These are phyloP conservation scores for Acrocephalus arundinaceus DNA, from an alignment of 2,113 vertebrate genomes.

Conservation along the genomic window DNA sequence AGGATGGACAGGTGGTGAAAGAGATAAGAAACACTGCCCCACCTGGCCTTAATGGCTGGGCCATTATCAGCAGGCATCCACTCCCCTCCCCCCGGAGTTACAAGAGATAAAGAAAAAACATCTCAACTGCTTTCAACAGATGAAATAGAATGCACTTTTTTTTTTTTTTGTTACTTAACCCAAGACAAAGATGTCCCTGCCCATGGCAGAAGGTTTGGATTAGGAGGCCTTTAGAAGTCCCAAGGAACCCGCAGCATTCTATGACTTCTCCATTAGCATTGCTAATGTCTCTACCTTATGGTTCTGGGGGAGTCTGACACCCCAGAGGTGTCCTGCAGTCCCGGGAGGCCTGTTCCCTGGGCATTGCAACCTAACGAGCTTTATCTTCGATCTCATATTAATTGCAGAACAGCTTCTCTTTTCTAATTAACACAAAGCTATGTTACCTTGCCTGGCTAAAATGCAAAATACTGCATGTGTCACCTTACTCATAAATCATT, in stretches of 20 bases:
- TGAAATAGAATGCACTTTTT: too few relatives aligned
- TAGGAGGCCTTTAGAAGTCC: background rate
- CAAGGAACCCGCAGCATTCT: background rate
- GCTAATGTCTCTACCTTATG: background rate
- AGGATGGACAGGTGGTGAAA: too few relatives aligned
- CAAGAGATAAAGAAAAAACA: too few relatives aligned
- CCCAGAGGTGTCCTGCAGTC: background rate
- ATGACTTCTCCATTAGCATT: background rate
- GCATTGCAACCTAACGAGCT: background rate
- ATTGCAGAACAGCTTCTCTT: background rate
- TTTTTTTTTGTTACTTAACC: too few relatives aligned
- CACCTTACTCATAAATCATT: constrained; percentile 41
- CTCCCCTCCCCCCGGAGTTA: too few relatives aligned
- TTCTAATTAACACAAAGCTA: constrained; percentile 34
- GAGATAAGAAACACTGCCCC: too few relatives aligned
- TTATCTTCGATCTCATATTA: constrained; percentile 25
- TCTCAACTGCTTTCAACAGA: too few relatives aligned
- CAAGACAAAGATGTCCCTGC: background rate
- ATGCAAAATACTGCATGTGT: background rate
- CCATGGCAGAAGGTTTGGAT: background rate
- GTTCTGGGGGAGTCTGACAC: background rate
- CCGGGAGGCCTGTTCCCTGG: background rate
- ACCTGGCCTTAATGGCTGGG: too few relatives aligned
- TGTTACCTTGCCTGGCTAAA: background rate
- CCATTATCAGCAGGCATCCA: too few relatives aligned